A percentile compares a stretch with the other conserved stretches of the same genome.
Conservation (phyloP, 2,113 vertebrate genomes). For the Osmerus mordax region DNA sequence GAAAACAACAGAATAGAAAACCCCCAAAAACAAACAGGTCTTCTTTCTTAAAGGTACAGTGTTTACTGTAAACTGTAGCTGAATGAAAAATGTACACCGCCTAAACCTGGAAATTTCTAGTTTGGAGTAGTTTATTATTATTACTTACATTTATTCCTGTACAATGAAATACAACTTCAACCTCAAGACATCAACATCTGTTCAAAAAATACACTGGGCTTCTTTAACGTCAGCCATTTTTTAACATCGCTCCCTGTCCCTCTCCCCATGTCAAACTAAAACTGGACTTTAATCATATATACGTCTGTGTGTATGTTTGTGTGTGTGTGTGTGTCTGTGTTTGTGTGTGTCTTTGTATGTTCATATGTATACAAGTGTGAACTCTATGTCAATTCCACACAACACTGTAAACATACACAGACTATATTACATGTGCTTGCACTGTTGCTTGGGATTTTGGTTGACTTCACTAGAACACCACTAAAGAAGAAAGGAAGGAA, state of each 20-base stretch:
- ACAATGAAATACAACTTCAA: constrained; percentile 75
- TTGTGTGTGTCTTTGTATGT: constrained; percentile 30
- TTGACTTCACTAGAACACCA: constrained; percentile 81
- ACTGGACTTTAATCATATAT: constrained; percentile 79
- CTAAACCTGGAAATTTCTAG: constrained; percentile 81
- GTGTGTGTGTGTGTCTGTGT: constrained; percentile 28
- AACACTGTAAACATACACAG: constrained; percentile 99
- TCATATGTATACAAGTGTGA: constrained; percentile 52
- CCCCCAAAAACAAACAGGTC: constrained; percentile 28
- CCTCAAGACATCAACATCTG: constrained; percentile 62
- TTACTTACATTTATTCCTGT: constrained; percentile 72
- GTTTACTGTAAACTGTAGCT: constrained; percentile 78
- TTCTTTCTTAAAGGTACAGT: constrained; percentile 59
- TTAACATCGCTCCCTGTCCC: constrained; percentile 55
- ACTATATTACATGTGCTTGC: constrained; percentile 99
- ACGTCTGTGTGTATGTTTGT: constrained; percentile 52
- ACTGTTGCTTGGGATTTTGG: constrained; percentile 76
- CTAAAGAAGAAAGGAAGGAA: constrained; percentile 61
- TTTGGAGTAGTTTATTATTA: constrained; percentile 66
- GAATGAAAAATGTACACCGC: constrained; percentile 92
- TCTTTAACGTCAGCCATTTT: constrained; percentile 65
- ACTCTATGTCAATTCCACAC: constrained; percentile 96
- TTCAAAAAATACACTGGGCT: constrained; percentile 73
- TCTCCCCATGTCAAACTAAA: constrained; percentile 67
- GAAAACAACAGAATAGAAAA: constrained; percentile 20